Evolutionary conservation across 1,140 invertebrate genomes (phyloP).

Genomic region (Drosophila hydei): DNA sequence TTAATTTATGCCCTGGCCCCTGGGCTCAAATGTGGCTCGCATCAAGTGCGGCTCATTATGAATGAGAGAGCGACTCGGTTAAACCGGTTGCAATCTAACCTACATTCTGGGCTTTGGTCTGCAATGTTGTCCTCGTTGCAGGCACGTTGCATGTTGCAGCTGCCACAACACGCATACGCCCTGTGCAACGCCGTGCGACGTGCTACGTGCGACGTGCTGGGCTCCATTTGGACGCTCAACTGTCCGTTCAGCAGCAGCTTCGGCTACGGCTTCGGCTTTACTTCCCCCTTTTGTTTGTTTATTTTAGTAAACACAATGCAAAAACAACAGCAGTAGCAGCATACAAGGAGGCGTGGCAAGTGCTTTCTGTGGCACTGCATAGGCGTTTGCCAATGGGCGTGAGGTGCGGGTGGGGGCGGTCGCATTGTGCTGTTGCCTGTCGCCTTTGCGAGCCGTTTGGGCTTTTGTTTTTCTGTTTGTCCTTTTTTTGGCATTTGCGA

Average conservation of each 20-base stretch:
- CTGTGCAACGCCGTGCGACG: constrained; percentile 13
- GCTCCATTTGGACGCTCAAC: constrained; percentile 39
- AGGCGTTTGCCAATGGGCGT: constrained; percentile 21
- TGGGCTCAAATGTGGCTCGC: constrained; percentile 40
- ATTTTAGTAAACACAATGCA: constrained; percentile 53
- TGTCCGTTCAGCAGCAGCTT: constrained; percentile 12
- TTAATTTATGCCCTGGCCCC: constrained; percentile 51
- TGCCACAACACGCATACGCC: constrained; percentile 45
- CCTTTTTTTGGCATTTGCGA: constrained; percentile 34
- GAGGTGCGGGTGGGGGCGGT: constrained; percentile 31
- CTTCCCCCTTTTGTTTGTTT: constrained; percentile 37
- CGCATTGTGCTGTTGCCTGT: constrained; percentile 6
- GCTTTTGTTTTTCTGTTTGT: constrained; percentile 31
- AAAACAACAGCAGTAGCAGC: constrained; percentile 16
- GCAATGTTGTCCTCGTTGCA: constrained; percentile 4
- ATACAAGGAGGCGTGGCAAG: constrained; percentile 1
- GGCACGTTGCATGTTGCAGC: constrained; percentile 16
- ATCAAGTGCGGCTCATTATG: constrained; percentile 53
- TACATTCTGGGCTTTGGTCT: constrained; percentile 31
- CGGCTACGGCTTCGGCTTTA: neutral
- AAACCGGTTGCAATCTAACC: constrained; percentile 47
- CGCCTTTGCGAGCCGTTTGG: constrained; percentile 11
- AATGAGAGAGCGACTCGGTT: constrained; percentile 19
- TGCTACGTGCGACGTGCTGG: constrained; percentile 15
- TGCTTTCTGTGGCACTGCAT: constrained; percentile 39